These are phyloP conservation scores for Drosophila bunnanda DNA, from an alignment of 2,888 invertebrate species.

Conservation along the genomic window DNA sequence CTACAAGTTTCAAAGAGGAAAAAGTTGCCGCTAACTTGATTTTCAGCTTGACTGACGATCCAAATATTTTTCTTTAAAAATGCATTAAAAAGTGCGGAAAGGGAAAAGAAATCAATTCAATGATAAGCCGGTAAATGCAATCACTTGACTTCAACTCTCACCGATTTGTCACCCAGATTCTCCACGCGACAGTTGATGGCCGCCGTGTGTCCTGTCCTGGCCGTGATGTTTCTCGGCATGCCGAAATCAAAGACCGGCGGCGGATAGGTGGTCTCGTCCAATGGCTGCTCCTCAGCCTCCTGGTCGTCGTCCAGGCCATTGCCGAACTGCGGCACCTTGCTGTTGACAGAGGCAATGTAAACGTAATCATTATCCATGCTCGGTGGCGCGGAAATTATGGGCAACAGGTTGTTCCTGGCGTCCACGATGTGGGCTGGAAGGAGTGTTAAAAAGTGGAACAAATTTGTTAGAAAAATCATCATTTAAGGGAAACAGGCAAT, in stretches of 20 bases:
- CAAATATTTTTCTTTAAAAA: conserved; percentile 65
- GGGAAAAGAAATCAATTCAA: conserved; percentile 13
- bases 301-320: conserved; percentile 57
- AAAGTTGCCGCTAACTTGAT: conserved; percentile 70
- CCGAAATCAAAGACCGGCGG: conserved; percentile 93
- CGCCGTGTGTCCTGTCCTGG: conserved; percentile 94
- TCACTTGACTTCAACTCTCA: conserved; percentile 82
- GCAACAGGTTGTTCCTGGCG: conserved; percentile 67
- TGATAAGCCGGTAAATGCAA: conserved; percentile 38
- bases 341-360: conserved; percentile 70
- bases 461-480: background rate
- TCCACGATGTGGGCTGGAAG: conserved; percentile 32
- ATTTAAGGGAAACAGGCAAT: background rate
- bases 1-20: conserved; percentile 51
- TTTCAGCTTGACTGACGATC: conserved; percentile 69
- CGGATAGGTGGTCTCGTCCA: conserved; percentile 71
- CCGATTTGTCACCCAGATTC: conserved; percentile 94
- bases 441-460: background rate
- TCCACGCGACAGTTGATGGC: conserved; percentile 95
- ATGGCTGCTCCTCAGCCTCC: conserved; percentile 52
- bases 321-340: conserved; percentile 64
- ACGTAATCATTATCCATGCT: conserved; percentile 62
- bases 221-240: conserved; percentile 93
- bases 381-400: conserved; percentile 56
- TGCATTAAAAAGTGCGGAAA: conserved; percentile 40